Conservation (phyloP, 2,113 vertebrate genomes). For the Danio rerio region GRCz12tu NC_133196.1:32209001-32209500, state of each 20-base stretch:
- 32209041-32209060: constrained; percentile 51
- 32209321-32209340: constrained; percentile 2
- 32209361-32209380: neutral
- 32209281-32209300: constrained; percentile 22
- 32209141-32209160: constrained; percentile 35
- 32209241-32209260: constrained; percentile 7
- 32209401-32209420: neutral
- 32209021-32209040: constrained; percentile 15
- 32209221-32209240: constrained; percentile 12
- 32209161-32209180: constrained; percentile 43
- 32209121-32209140: constrained; percentile 38
- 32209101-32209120: constrained; percentile 40
- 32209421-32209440: neutral
- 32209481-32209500: too few species aligned
- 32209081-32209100: constrained; percentile 63
- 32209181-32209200: constrained; percentile 14
- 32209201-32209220: constrained; percentile 34
- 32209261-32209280: constrained; percentile 1
- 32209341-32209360: neutral
- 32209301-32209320: constrained; percentile 6
- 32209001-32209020: constrained; percentile 21
- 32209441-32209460: neutral
- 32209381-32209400: constrained; percentile 5
- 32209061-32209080: constrained; percentile 58
- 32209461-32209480: neutral